phyloP scores from a whole-genome alignment of 92 coral and sea anemone genomes.

The Parazoanthus swiftii region DNA sequence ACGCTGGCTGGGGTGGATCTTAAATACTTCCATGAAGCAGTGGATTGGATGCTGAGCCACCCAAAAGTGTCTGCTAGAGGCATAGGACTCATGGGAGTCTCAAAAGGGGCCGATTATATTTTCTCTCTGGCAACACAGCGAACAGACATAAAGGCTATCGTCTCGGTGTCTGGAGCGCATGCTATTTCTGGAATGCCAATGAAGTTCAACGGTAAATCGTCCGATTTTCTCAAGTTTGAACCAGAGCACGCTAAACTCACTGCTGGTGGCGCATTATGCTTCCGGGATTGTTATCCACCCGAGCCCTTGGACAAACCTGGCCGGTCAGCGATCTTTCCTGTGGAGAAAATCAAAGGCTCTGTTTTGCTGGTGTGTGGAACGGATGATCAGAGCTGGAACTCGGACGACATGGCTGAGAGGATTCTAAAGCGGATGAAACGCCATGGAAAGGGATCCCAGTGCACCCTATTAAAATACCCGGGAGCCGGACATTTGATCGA shows the following conservation, averaged over 20 bases:
- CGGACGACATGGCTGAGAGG: slow-evolving; percentile 57
- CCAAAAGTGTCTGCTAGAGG: slow-evolving; percentile 58
- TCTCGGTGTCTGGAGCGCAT: slow-evolving; percentile 70
- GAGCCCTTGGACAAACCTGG: slow-evolving; percentile 48
- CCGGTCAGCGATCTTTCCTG: slow-evolving; percentile 59
- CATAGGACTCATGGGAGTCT: slow-evolving; percentile 75
- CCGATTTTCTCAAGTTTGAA: slow-evolving; percentile 64
- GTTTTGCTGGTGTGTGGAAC: slow-evolving; percentile 69
- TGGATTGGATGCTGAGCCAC: slow-evolving; percentile 63
- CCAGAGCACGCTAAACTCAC: slow-evolving; percentile 56
- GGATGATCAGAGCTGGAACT: slow-evolving; percentile 59
- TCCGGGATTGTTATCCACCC: slow-evolving; percentile 57
- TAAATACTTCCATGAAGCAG: slow-evolving; percentile 79
- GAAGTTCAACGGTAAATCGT: slow-evolving; percentile 47
- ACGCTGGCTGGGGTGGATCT: slow-evolving; percentile 53
- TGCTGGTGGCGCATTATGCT: slow-evolving; percentile 51
- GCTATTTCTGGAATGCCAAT: slow-evolving; percentile 66
- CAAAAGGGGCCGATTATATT: slow-evolving; percentile 72
- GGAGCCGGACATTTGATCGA: slow-evolving; percentile 80
- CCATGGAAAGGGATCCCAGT: slow-evolving; percentile 55
- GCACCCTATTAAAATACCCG: slow-evolving; percentile 55
- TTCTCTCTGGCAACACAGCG: slow-evolving; percentile 63
- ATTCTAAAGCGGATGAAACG: slow-evolving; percentile 51
- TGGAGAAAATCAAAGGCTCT: slow-evolving; percentile 70
- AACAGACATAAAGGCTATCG: slow-evolving; percentile 70